Conservation (phyloP, 2,888 invertebrate species). For the Leptopterna dolabrata region DNA sequence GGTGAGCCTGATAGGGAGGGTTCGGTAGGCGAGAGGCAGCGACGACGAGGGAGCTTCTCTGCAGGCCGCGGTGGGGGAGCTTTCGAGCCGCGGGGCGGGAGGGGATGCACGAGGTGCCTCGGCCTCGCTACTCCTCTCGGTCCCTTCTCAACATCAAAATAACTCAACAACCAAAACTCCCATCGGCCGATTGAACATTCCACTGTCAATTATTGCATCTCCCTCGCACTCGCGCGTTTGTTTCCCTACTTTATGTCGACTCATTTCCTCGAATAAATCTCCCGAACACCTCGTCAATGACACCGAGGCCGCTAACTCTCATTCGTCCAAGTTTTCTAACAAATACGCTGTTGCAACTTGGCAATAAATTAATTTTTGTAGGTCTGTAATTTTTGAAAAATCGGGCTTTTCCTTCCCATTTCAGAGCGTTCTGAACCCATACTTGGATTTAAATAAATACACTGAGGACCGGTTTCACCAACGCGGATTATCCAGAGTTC, state of each 20-base stretch:
- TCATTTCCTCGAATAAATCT: not conserved
- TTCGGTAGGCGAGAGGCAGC: slow-evolving; percentile 9
- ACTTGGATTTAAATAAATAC: no score
- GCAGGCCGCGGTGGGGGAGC: slow-evolving; percentile 1
- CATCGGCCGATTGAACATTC: not conserved
- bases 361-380: no score
- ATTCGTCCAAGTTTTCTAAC: no score
- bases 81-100: not conserved
- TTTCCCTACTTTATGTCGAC: not conserved
- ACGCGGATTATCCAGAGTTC: no score
- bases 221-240: not conserved
- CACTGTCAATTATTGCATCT: not conserved
- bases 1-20: slow-evolving; percentile 11
- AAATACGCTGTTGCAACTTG: no score
- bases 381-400: no score
- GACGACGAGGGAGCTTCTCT: slow-evolving; percentile 18
- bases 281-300: not conserved
- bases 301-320: no score
- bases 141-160: slow-evolving; percentile 40
- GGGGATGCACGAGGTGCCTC: slow-evolving; percentile 44
- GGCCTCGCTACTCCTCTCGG: slow-evolving; percentile 29
- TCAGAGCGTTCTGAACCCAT: no score
- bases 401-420: no score
- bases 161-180: slow-evolving; percentile 19
- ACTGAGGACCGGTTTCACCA: no score